These are phyloP conservation scores for Parnassius glacialis DNA, from an alignment of 2,888 invertebrate genomes.

Conservation along the genomic window DNA sequence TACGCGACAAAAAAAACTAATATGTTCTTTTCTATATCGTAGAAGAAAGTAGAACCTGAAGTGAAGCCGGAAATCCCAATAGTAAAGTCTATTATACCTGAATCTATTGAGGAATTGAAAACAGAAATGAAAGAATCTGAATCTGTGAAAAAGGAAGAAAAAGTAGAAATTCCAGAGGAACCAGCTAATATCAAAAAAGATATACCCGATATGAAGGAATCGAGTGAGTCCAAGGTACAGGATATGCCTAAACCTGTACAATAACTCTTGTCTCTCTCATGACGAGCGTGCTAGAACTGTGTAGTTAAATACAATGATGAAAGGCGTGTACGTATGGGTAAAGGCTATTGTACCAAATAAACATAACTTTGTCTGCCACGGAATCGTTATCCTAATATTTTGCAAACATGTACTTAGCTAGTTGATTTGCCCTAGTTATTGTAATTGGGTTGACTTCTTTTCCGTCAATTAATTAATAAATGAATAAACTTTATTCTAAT, in stretches of 20 bases:
- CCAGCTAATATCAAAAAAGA: slow-evolving; percentile 26
- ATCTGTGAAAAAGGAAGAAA: slow-evolving; percentile 30
- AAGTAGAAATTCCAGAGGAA: slow-evolving; percentile 31
- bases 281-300: slow-evolving; percentile 8
- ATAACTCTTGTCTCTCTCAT: slow-evolving; percentile 2
- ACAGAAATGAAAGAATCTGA: slow-evolving; percentile 33
- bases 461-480: slow-evolving; percentile 52
- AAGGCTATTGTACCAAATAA: slow-evolving; percentile 71
- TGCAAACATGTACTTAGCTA: slow-evolving; percentile 29
- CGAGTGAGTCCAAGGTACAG: slow-evolving; percentile 19
- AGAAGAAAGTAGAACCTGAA: slow-evolving; percentile 49
- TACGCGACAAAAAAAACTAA: not conserved
- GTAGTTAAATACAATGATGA: slow-evolving; percentile 12
- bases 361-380: slow-evolving; percentile 36
- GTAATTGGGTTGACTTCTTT: slow-evolving; percentile 46
- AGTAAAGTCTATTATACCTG: slow-evolving; percentile 45
- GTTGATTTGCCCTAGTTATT: slow-evolving; percentile 56
- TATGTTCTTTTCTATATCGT: slow-evolving; percentile 10
- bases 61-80: slow-evolving; percentile 45
- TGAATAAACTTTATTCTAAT: slow-evolving; percentile 13
- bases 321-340: too few species aligned
- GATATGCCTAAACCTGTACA: slow-evolving; percentile 10
- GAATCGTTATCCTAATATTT: slow-evolving; percentile 19
- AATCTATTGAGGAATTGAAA: slow-evolving; percentile 44
- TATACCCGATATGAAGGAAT: slow-evolving; percentile 32